Percentiles rank a stretch among this genome's conserved stretches.
Evolutionary conservation across 1,140 invertebrate genomes (phyloP).

Genomic region (Saccostrea glomerata): DNA sequence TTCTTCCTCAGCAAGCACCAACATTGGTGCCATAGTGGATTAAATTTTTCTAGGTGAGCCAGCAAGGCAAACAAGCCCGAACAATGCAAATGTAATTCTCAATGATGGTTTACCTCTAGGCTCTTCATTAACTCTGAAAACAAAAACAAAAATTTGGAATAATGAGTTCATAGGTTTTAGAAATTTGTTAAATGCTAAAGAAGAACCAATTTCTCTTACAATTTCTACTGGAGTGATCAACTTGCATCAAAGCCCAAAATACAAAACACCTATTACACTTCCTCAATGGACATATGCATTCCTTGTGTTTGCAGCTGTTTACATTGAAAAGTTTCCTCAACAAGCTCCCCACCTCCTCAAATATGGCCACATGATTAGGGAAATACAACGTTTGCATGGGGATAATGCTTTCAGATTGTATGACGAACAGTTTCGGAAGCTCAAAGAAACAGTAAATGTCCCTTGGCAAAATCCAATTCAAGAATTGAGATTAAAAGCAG

Average conservation of each 20-base stretch:
- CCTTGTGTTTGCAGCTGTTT: too few relatives aligned
- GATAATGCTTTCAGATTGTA: constrained; percentile 26
- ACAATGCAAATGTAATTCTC: not conserved
- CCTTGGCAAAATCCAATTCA: constrained; percentile 10
- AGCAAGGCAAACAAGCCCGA: not conserved
- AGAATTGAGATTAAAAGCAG: not conserved
- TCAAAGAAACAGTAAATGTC: not conserved
- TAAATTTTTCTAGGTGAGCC: not conserved
- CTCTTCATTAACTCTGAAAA: not conserved
- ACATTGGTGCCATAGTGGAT: not conserved
- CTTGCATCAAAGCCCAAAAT: not conserved
- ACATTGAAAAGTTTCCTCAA: not conserved
- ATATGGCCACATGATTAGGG: not conserved
- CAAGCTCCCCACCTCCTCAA: constrained; percentile 36
- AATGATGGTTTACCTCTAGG: not conserved
- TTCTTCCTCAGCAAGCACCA: too few relatives aligned
- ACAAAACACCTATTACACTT: too few relatives aligned
- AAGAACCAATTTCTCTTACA: not conserved
- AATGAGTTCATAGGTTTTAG: constrained; percentile 17
- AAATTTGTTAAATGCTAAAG: not conserved
- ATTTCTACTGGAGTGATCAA: not conserved
- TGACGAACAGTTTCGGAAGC: constrained; percentile 32
- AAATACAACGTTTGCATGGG: not conserved
- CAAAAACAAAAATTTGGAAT: not conserved
- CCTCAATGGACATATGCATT: too few relatives aligned